Conservation (phyloP, 2,113 vertebrate species). For the Corythaixoides concolor region DNA sequence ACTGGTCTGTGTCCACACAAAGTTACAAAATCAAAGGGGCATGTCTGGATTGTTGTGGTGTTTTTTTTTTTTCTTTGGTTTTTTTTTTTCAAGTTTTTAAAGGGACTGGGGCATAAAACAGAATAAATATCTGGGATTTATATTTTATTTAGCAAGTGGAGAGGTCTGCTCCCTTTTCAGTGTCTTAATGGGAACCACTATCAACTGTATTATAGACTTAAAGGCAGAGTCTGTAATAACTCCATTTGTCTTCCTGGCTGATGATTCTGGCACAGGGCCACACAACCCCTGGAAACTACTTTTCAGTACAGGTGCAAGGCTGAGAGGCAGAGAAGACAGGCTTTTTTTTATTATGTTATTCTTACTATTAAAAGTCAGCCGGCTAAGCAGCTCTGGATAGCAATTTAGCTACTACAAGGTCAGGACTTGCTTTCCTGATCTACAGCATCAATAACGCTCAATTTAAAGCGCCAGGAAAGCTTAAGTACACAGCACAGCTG, state of each 20-base stretch:
- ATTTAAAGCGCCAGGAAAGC: slow-evolving; percentile 48
- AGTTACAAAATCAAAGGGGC: background rate
- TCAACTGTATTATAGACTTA: background rate
- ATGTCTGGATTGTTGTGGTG: no score
- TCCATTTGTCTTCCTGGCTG: slow-evolving; percentile 9
- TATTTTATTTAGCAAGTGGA: background rate
- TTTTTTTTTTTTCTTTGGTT: background rate
- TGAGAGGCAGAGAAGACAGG: slow-evolving; percentile 4
- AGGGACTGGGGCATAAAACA: background rate
- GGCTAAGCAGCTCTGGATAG: background rate
- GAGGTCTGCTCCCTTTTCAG: background rate
- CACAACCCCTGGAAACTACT: background rate
- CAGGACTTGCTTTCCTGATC: slow-evolving; percentile 39
- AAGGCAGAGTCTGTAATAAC: background rate
- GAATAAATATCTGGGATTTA: background rate
- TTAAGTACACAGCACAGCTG: slow-evolving; percentile 49
- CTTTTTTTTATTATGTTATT: background rate
- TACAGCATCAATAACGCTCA: slow-evolving; percentile 35
- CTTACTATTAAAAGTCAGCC: slow-evolving; percentile 3
- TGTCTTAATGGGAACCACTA: background rate
- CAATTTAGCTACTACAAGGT: slow-evolving; percentile 47
- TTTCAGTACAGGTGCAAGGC: background rate
- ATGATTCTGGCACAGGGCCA: slow-evolving; percentile 3
- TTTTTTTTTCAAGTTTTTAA: background rate
- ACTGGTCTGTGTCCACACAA: background rate